These are phyloP conservation scores for Menidia beryllina DNA, from an alignment of 2,113 vertebrate species.

Conservation along the genomic window DNA sequence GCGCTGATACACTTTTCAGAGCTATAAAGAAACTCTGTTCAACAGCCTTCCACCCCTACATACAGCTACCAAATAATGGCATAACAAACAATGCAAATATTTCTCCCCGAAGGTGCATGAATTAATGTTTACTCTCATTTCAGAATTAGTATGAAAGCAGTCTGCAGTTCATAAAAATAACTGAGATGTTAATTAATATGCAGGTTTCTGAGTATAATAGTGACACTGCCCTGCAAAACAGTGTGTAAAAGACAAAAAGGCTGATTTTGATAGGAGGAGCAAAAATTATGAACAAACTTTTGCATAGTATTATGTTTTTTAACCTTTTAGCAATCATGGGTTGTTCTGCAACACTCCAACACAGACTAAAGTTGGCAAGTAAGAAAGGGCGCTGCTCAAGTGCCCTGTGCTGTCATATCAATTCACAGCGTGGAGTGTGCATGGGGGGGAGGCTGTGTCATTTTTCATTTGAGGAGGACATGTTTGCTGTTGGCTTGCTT, in stretches of 20 bases:
- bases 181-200: slow-evolving; percentile 18
- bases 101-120: slow-evolving; percentile 41
- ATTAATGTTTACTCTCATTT: slow-evolving; percentile 16
- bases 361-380: slow-evolving; percentile 20
- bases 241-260: slow-evolving; percentile 5
- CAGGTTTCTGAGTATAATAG: slow-evolving; percentile 34
- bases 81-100: slow-evolving; percentile 59
- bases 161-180: slow-evolving; percentile 6
- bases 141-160: not conserved
- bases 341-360: slow-evolving; percentile 13
- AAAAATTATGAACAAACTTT: slow-evolving; percentile 11
- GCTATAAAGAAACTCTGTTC: not conserved
- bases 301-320: slow-evolving; percentile 24
- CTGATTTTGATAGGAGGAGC: slow-evolving; percentile 12
- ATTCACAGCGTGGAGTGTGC: slow-evolving; percentile 46
- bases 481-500: slow-evolving; percentile 55
- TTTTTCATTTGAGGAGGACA: slow-evolving; percentile 65
- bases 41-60: slow-evolving; percentile 24
- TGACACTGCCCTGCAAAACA: not conserved
- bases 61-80: slow-evolving; percentile 38
- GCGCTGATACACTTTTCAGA: slow-evolving; percentile 1
- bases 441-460: slow-evolving; percentile 31
- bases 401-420: slow-evolving; percentile 35
- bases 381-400: slow-evolving; percentile 37
- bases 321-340: slow-evolving; percentile 8